These are phyloP conservation scores for Bovichtus variegatus DNA, from an alignment of 2,797 vertebrate genomes.

Conservation along the genomic window DNA sequence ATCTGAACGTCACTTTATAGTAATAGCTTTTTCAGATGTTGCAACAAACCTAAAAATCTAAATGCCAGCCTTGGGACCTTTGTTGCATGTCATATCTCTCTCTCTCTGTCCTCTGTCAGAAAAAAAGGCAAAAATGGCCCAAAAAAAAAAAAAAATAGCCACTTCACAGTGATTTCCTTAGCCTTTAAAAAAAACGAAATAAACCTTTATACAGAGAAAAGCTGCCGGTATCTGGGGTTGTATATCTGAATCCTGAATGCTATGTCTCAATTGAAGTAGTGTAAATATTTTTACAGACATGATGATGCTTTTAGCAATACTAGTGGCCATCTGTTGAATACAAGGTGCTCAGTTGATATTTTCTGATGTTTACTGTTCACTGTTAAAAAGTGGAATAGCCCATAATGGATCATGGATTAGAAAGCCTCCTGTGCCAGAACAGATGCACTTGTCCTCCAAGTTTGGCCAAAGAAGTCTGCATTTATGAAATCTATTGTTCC, in stretches of 20 bases:
- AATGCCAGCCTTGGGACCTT: too few relatives aligned
- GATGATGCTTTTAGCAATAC: too few relatives aligned
- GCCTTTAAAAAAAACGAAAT: neutral
- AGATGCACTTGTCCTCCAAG: neutral
- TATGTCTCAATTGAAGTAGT: neutral
- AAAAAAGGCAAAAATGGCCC: too few relatives aligned
- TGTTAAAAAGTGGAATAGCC: neutral
- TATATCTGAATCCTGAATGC: neutral
- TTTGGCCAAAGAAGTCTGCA: neutral
- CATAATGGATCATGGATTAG: neutral
- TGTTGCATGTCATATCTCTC: too few relatives aligned
- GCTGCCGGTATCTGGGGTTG: neutral
- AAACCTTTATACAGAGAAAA: neutral
- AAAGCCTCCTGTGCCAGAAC: neutral
- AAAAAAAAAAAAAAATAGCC: too few relatives aligned
- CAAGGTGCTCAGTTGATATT: neutral
- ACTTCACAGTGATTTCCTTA: neutral
- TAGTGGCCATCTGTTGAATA: neutral
- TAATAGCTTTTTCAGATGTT: neutral
- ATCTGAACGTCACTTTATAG: neutral
- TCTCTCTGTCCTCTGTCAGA: too few relatives aligned
- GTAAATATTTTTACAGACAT: neutral
- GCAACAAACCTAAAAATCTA: neutral
- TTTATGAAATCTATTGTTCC: neutral
- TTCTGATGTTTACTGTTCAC: neutral